Evolutionary conservation across 1,140 invertebrate genomes (phyloP), one percentile per base, ranked within the genome.

Genomic region (Drosophila pseudoananassae): DNA sequence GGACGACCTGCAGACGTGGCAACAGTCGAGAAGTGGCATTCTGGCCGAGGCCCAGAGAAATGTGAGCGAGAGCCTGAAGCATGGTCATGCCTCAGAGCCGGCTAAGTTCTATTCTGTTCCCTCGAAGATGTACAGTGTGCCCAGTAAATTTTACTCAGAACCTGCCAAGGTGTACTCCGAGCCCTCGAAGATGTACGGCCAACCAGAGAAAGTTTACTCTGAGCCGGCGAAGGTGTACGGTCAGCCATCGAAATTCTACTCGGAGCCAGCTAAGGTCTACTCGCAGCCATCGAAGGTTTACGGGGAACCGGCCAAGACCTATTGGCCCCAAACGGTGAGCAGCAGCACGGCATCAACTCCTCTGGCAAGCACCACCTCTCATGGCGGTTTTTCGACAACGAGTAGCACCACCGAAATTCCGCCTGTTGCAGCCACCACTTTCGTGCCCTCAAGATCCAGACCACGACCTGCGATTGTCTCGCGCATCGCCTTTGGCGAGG

Each of bases 171-270:
- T 94, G 0, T 95, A 95, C 63, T 93, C 93, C 1, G 93, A 95
- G 68, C 94, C 95, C 0, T 92, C 94, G 0, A 94, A 95, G 82
- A 91, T 95, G 45, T 95, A 95, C 69, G 93, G 94, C 20, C 93
- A 94, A 92, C 94, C 94, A 4, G 93, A 94, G 1, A 94, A 94
- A 81, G 89, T 94, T n/a, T 95, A 95, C 53, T 93, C 93, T 5
- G 93, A 94, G 79, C 94, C 94, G 0, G 92, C 94, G 0, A 95
- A 95, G 79, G 92, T 95, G 1, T 96, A 96, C 66, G 93, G 93
- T 3, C 93, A 94, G 69, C 93, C 94, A 0, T 94, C 93, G n/a
- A 93, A 93, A 55, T 90, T 93, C 15, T 93, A 93, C 64, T 92
- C 90, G 12, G 93, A 94, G 63, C 94, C 94, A 4, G 93, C 93